Percentiles rank a stretch among this genome's conserved stretches.
phyloP scores from a whole-genome alignment of 2,113 vertebrate genomes.

The Blennius ocellaris region DNA sequence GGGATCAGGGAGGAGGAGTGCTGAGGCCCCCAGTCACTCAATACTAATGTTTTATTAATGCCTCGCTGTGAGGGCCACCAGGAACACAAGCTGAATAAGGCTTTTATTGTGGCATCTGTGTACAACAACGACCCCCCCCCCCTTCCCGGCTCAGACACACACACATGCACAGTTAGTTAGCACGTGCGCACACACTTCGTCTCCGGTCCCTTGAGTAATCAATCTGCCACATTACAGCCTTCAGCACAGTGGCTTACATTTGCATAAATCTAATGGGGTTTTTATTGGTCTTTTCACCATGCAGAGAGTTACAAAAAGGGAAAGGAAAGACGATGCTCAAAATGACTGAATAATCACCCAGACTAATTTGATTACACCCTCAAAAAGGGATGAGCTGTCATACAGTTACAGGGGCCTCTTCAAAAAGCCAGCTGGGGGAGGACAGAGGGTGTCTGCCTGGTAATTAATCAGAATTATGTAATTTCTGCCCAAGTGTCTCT shows the following conservation, averaged over 20 bases:
- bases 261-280: constrained; percentile 83
- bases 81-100: constrained; percentile 75
- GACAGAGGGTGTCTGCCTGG: constrained; percentile 40
- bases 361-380: constrained; percentile 77
- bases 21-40: constrained; percentile 74
- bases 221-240: constrained; percentile 71
- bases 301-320: constrained; percentile 56
- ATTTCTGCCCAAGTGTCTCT: constrained; percentile 54
- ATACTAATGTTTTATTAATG: constrained; percentile 89
- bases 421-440: constrained; percentile 60
- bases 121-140: constrained; percentile 52
- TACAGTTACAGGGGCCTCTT: constrained; percentile 66
- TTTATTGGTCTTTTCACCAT: constrained; percentile 76
- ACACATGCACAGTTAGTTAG: constrained; percentile 39
- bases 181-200: constrained; percentile 66
- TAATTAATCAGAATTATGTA: constrained; percentile 73
- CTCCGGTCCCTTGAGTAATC: constrained; percentile 78
- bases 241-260: constrained; percentile 65
- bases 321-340: constrained; percentile 57
- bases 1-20: constrained; percentile 62
- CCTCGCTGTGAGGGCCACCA: constrained; percentile 72
- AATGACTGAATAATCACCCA: constrained; percentile 75
- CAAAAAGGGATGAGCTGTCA: constrained; percentile 69
- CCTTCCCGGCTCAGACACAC: constrained; percentile 17
- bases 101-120: constrained; percentile 84